Percentiles rank a stretch among this genome's conserved stretches.
These are phyloP conservation scores for Larimichthys polyactis DNA, from an alignment of 2,113 vertebrate genomes.

Conservation along the genomic window DNA sequence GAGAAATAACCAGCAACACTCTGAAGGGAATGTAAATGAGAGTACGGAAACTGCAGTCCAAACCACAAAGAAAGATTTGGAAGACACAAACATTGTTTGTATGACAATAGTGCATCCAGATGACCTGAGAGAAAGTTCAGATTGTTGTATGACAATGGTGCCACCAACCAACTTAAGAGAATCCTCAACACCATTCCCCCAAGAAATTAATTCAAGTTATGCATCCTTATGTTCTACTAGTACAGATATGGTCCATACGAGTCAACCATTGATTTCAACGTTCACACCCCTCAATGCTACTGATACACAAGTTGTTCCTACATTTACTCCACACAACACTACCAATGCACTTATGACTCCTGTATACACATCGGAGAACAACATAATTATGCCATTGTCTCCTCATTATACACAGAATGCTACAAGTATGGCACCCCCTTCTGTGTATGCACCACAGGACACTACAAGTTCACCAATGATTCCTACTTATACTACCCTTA, in stretches of 20 bases:
- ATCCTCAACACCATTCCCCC: slow-evolving; percentile 42
- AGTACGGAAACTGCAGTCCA: slow-evolving; percentile 31
- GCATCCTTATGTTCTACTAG: slow-evolving; percentile 61
- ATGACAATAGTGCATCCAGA: slow-evolving; percentile 62
- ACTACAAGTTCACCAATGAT: slow-evolving; percentile 51
- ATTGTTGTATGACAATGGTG: slow-evolving; percentile 60
- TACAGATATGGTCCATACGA: slow-evolving; percentile 54
- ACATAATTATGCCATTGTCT: slow-evolving; percentile 64
- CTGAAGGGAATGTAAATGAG: slow-evolving; percentile 36
- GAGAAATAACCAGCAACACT: slow-evolving; percentile 63
- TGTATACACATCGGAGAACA: slow-evolving; percentile 66
- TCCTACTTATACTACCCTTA: slow-evolving; percentile 60
- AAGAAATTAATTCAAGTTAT: slow-evolving; percentile 65
- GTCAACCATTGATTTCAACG: slow-evolving; percentile 62
- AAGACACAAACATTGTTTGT: slow-evolving; percentile 44
- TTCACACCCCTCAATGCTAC: slow-evolving; percentile 75
- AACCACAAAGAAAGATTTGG: slow-evolving; percentile 38
- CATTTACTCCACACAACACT: slow-evolving; percentile 73
- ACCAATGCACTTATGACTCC: slow-evolving; percentile 67
- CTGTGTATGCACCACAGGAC: slow-evolving; percentile 61
- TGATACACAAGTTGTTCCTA: slow-evolving; percentile 78
- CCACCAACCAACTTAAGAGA: slow-evolving; percentile 38
- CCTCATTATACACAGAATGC: slow-evolving; percentile 59
- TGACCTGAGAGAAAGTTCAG: slow-evolving; percentile 56
- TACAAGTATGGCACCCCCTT: slow-evolving; percentile 41